A percentile compares a stretch with the other conserved stretches of the same genome.
phyloP scores from a whole-genome alignment of 2,888 invertebrate species.

The Idaea aversata region DNA sequence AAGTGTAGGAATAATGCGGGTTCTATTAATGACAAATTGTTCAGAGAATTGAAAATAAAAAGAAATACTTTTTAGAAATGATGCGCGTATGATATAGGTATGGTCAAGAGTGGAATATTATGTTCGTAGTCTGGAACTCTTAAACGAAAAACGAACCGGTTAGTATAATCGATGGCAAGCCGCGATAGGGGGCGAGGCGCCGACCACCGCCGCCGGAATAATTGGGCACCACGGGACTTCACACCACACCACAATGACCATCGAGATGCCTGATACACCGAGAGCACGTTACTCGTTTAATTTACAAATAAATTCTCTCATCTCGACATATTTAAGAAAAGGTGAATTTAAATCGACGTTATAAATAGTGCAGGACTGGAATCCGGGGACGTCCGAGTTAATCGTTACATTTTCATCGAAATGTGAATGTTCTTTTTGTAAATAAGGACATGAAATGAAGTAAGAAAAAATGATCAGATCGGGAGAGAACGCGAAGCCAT shows the following conservation, averaged over 20 bases:
- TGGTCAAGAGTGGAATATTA: conserved; percentile 41
- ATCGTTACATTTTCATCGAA: conserved; percentile 47
- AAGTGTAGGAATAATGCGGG: conserved; percentile 14
- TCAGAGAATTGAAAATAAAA: not conserved
- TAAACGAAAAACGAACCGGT: conserved; percentile 75
- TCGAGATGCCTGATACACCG: conserved; percentile 28
- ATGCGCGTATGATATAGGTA: not conserved
- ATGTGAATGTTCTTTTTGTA: conserved; percentile 27
- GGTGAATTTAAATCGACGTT: conserved; percentile 55
- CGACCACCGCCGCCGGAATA: conserved; percentile 74
- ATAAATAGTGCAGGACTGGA: conserved; percentile 57
- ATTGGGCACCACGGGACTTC: conserved; percentile 79
- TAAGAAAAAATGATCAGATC: conserved; percentile 16
- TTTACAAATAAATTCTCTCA: conserved; percentile 55
- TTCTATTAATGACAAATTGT: conserved; percentile 29
- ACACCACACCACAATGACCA: conserved; percentile 61
- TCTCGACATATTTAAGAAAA: conserved; percentile 47
- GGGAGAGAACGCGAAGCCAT: conserved; percentile 6
- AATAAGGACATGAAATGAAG: conserved; percentile 7
- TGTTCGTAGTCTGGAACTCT: conserved; percentile 48
- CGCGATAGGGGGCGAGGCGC: conserved; percentile 72
- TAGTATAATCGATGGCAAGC: conserved; percentile 73
- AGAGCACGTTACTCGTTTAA: conserved; percentile 31
- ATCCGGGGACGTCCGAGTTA: conserved; percentile 49
- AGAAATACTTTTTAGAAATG: not conserved